Base-by-base conservation (phyloP, 2,113 vertebrate species). In the Herpailurus yagouaroundi region DNA sequence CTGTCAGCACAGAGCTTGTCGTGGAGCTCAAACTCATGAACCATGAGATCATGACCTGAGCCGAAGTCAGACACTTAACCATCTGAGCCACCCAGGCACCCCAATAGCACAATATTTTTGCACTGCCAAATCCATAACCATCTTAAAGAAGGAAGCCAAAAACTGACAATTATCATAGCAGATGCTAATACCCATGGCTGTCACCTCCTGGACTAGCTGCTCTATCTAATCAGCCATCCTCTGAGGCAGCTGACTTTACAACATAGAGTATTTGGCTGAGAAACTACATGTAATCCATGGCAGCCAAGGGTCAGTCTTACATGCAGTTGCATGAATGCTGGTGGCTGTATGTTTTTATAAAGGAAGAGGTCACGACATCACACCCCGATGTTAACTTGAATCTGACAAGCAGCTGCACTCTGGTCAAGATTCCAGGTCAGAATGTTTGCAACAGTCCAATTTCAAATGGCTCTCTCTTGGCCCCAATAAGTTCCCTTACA, bases 211-310 rank as follows among this genome's bases (percentile, higher is more conserved):
- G 50, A n/a, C 90, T 73, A 96, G 94, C 84, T 95, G 93, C 31
- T 64, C 0, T 60, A 45, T 80, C 41, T 84, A 80, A 71, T 95
- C 87, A 92, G 83, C 31, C 73, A 64, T 97, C 80, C 83, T 95
- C 76, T 14, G 14, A 90, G 90, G 80, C 93, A 94, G 94, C 95
- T 97, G 94, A 90, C 77, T 45, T 89, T 50, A 77, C 83, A 83
- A 87, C 48, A 89, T 41, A 82, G 95, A 21, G 52, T 60, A 18
- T 77, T 92, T 97, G 92, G 52, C 92, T 68, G 38, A 76, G 90
- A 97, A 57, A 50, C 3, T 41, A 48, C 4, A 0, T 8, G 36
- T 68, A 55, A 41, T 52, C 89, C 71, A 7, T 5, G 74, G 66
- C 83, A 92, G 79, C 91, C 66, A 38, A 85, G 6, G 45, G 66